These are phyloP conservation scores for Hydropsyche tenuis DNA, from an alignment of 1,140 invertebrate genomes.

Conservation along the genomic window DNA sequence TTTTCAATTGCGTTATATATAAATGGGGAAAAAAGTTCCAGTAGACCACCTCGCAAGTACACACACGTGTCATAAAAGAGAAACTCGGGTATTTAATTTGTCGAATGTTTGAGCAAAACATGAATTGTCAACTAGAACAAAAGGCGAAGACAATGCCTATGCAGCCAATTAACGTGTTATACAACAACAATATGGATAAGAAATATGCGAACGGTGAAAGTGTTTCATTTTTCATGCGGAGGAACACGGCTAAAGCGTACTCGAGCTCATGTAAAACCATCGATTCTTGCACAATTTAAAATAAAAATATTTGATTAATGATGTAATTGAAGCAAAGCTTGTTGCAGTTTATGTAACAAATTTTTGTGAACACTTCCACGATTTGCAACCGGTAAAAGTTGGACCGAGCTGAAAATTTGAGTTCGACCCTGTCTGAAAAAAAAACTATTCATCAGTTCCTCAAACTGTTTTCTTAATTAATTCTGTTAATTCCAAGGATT, in stretches of 20 bases:
- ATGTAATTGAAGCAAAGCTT: too few species aligned
- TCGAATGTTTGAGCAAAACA: not conserved
- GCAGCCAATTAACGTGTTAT: conserved; percentile 13
- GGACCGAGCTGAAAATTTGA: too few species aligned
- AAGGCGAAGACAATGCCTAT: conserved; percentile 16
- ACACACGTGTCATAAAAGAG: conserved; percentile 10
- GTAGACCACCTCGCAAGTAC: not conserved
- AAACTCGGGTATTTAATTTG: not conserved
- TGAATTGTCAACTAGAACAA: not conserved
- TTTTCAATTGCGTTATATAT: too few species aligned
- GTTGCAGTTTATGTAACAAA: too few species aligned
- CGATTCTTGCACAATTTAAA: too few species aligned
- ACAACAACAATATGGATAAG: conserved; percentile 13
- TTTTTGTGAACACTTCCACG: too few species aligned
- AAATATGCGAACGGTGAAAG: conserved; percentile 10
- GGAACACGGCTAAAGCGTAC: not conserved
- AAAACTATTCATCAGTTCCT: too few species aligned
- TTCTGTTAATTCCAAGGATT: too few species aligned
- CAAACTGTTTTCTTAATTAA: too few species aligned
- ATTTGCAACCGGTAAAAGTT: too few species aligned
- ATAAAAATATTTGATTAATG: too few species aligned
- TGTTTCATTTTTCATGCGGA: conserved; percentile 1
- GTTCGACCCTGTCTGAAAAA: too few species aligned
- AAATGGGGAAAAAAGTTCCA: conserved; percentile 6
- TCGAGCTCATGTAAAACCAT: not conserved